Conservation (phyloP, 2,888 invertebrate species). For the Pherbina coryleti region DNA sequence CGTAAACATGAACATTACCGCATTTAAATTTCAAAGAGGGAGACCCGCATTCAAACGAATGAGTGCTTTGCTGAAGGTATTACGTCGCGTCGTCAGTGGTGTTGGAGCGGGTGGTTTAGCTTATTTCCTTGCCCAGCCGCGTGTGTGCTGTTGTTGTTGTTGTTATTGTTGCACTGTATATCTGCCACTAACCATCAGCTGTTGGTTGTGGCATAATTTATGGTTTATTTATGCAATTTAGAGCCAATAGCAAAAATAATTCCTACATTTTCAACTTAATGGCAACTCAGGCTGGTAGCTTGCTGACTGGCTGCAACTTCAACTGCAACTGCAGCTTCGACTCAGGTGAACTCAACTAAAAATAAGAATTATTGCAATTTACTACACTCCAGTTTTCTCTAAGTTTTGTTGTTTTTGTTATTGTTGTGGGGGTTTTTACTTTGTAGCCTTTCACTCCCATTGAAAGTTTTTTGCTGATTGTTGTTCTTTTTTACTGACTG, state of each 20-base stretch:
- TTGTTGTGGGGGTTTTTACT: neutral
- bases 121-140: neutral
- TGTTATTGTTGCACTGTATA: neutral
- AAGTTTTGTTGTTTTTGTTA: neutral
- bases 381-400: neutral
- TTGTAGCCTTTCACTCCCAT: neutral
- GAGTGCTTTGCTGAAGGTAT: neutral
- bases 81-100: neutral
- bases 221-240: conserved; percentile 31
- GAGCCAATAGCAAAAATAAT: neutral
- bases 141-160: conserved; percentile 7
- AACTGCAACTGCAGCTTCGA: neutral
- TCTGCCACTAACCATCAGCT: conserved; percentile 19
- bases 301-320: neutral
- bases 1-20: neutral
- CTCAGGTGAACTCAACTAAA: neutral
- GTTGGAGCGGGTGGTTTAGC: neutral
- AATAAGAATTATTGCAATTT: conserved; percentile 15
- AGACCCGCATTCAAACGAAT: neutral
- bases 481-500: neutral
- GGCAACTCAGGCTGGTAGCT: neutral
- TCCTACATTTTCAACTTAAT: neutral
- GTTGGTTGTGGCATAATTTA: conserved; percentile 28
- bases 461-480: neutral
- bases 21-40: neutral